A percentile compares a stretch with the other conserved stretches of the same genome.
Conservation (phyloP, 1,140 invertebrate species). For the Anadara kagoshimensis region DNA sequence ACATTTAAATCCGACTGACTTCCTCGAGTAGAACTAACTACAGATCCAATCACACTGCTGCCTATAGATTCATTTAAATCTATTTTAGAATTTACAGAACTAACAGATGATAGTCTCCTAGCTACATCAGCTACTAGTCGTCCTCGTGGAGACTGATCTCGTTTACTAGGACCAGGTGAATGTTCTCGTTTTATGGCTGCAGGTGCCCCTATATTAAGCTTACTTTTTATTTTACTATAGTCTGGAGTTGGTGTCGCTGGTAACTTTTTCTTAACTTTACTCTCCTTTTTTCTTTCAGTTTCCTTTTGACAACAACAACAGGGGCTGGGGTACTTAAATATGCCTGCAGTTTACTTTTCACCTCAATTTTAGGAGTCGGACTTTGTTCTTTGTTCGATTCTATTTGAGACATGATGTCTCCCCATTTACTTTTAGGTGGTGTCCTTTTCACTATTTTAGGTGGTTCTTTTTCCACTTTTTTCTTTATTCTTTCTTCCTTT, state of each 20-base stretch:
- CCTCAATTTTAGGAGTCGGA: slow-evolving; percentile 66
- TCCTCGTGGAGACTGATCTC: slow-evolving; percentile 17
- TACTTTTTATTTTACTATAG: slow-evolving; percentile 68
- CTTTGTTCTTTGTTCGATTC: slow-evolving; percentile 64
- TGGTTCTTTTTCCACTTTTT: slow-evolving; percentile 54
- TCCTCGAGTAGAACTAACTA: slow-evolving; percentile 47
- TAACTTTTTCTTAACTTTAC: slow-evolving; percentile 52
- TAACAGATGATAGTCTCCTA: slow-evolving; percentile 27
- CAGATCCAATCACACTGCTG: slow-evolving; percentile 37
- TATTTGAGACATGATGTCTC: slow-evolving; percentile 72
- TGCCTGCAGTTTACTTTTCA: slow-evolving; percentile 69
- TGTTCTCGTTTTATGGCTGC: slow-evolving; percentile 16
- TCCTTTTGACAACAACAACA: slow-evolving; percentile 40
- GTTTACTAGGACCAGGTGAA: slow-evolving; percentile 17
- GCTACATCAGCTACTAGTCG: slow-evolving; percentile 16
- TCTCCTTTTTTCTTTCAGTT: slow-evolving; percentile 35
- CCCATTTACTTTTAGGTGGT: slow-evolving; percentile 73
- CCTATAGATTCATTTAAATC: slow-evolving; percentile 38
- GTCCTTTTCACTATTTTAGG: slow-evolving; percentile 65
- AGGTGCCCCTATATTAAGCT: slow-evolving; percentile 53
- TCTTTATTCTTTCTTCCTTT: slow-evolving; percentile 35
- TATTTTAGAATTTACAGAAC: slow-evolving; percentile 27
- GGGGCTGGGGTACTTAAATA: slow-evolving; percentile 52
- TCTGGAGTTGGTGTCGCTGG: slow-evolving; percentile 59
- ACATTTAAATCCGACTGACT: slow-evolving; percentile 45